phyloP scores from a whole-genome alignment of 1,140 invertebrate species.

The Halotydeus destructor region DNA sequence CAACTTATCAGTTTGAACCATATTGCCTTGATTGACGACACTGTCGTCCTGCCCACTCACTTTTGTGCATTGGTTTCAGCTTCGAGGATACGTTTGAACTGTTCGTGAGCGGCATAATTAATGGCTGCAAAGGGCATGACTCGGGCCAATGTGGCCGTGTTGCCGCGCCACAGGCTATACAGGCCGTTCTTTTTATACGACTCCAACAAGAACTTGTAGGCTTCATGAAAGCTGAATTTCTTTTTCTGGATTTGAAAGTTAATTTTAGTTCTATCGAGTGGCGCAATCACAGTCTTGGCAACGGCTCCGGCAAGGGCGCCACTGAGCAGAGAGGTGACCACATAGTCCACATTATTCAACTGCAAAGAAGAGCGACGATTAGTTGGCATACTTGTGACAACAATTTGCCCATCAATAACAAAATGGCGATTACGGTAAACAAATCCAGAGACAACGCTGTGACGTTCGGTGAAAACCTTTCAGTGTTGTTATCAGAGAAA shows the following conservation, averaged over 20 bases:
- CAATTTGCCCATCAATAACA: too few relatives aligned
- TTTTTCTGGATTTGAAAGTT: slow-evolving; percentile 67
- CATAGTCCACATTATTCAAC: slow-evolving; percentile 1
- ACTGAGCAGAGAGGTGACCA: slow-evolving; percentile 27
- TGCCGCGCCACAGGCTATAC: slow-evolving; percentile 74
- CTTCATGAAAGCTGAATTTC: slow-evolving; percentile 54
- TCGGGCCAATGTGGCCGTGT: slow-evolving; percentile 89
- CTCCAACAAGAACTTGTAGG: slow-evolving; percentile 45
- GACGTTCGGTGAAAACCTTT: too few relatives aligned
- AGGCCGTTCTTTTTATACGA: slow-evolving; percentile 31
- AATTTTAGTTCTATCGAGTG: slow-evolving; percentile 90
- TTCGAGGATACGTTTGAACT: slow-evolving; percentile 63
- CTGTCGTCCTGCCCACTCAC: slow-evolving; percentile 2
- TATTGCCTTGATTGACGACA: background rate
- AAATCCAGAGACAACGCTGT: too few relatives aligned
- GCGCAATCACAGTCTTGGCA: slow-evolving; percentile 88
- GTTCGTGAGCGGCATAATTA: slow-evolving; percentile 90
- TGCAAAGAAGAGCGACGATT: too few relatives aligned
- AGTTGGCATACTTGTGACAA: too few relatives aligned
- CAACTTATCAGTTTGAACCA: background rate
- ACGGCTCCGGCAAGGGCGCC: slow-evolving; percentile 77
- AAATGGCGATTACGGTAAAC: too few relatives aligned
- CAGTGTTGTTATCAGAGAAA: too few relatives aligned
- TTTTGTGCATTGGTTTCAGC: slow-evolving; percentile 30
- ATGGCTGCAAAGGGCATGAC: slow-evolving; percentile 92